These are phyloP conservation scores for Hirtodrosophila cameraria DNA, from an alignment of 2,888 invertebrate genomes.

Conservation along the genomic window DNA sequence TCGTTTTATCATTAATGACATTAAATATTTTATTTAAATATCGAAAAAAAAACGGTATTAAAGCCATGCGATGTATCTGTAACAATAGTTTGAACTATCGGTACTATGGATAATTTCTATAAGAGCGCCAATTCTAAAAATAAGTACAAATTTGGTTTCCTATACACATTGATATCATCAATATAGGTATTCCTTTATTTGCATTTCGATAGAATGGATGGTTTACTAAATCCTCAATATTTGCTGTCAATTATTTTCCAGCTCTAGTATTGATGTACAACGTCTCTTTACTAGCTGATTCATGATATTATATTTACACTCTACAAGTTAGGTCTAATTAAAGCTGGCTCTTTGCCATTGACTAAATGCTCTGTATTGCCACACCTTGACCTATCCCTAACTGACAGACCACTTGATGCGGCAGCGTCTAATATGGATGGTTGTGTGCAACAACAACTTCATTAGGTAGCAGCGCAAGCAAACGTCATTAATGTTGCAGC, in stretches of 20 bases:
- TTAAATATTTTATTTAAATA: too few relatives aligned
- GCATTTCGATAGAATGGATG: too few relatives aligned
- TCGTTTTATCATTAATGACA: neutral
- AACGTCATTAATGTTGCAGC: conserved; percentile 50
- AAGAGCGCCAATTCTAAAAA: too few relatives aligned
- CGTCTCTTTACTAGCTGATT: neutral
- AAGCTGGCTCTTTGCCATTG: neutral
- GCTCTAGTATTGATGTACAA: too few relatives aligned
- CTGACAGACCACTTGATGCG: conserved; percentile 25
- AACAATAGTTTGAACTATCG: too few relatives aligned
- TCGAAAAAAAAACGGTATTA: too few relatives aligned
- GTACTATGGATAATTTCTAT: too few relatives aligned
- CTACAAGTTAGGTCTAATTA: neutral
- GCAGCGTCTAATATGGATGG: conserved; percentile 21
- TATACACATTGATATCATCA: too few relatives aligned
- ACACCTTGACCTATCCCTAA: conserved; percentile 40
- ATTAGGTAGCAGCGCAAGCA: conserved; percentile 39
- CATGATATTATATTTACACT: neutral
- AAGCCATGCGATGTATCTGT: too few relatives aligned
- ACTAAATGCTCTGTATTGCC: neutral
- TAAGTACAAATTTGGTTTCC: too few relatives aligned
- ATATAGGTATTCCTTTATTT: too few relatives aligned
- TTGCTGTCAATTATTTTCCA: neutral
- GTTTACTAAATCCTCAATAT: too few relatives aligned
- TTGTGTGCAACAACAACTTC: conserved; percentile 42